Conservation (phyloP, 1,140 invertebrate species). For the Sarcophaga bullata region DNA sequence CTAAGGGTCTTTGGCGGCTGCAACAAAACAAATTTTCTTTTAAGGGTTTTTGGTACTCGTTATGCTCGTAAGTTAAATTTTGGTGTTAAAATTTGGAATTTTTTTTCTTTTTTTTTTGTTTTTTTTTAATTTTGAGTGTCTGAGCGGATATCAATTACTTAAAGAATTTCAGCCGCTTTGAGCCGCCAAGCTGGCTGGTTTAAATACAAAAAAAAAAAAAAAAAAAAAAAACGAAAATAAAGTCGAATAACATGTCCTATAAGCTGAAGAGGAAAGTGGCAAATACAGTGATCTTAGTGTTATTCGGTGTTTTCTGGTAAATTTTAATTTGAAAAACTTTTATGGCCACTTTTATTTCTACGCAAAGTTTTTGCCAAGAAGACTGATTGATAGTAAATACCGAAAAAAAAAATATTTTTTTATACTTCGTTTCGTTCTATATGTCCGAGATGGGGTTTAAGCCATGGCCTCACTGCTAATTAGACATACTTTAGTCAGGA, state of each 20-base stretch:
- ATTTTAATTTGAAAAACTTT: too few species aligned
- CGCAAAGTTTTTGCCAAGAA: too few species aligned
- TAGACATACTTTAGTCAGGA: too few species aligned
- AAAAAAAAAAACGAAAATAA: background rate
- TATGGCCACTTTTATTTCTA: too few species aligned
- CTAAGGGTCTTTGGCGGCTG: background rate
- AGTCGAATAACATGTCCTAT: background rate
- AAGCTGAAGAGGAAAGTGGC: background rate
- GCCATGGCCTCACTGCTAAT: too few species aligned
- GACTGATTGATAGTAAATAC: too few species aligned
- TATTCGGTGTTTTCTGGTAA: too few species aligned
- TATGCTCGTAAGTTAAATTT: background rate
- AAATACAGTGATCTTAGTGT: too few species aligned
- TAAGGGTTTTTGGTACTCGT: background rate
- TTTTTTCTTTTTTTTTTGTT: background rate
- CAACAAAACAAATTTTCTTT: background rate
- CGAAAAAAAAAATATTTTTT: too few species aligned
- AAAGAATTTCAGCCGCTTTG: constrained; percentile 18
- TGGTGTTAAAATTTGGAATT: background rate
- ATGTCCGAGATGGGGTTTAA: too few species aligned
- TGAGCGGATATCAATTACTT: constrained; percentile 34
- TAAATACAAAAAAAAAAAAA: background rate
- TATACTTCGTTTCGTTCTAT: too few species aligned
- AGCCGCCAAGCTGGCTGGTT: constrained; percentile 47
- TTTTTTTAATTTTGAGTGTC: background rate